phyloP scores from a whole-genome alignment of 1,140 invertebrate species.

The Leptonema lineaticorne region DNA sequence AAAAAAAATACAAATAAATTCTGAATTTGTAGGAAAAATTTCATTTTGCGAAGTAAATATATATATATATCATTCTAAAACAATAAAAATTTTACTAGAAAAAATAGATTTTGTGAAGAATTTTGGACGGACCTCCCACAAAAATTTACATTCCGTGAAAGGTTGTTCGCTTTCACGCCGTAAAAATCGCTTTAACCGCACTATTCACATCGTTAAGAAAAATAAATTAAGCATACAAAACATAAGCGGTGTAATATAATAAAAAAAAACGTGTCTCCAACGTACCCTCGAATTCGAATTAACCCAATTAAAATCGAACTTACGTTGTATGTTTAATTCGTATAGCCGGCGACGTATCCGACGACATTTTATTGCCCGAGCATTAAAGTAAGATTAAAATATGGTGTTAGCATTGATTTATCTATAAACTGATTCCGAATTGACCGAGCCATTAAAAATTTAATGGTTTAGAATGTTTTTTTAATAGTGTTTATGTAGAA shows the following conservation, averaged over 20 bases:
- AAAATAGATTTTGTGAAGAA: no score
- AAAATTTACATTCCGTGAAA: background rate
- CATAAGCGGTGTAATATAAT: no score
- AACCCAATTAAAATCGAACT: slow-evolving; percentile 19
- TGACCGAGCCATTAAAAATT: slow-evolving; percentile 23
- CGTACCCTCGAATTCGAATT: slow-evolving; percentile 1
- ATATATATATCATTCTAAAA: no score
- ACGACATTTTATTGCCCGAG: slow-evolving; percentile 28
- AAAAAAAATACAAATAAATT: no score
- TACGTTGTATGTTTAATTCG: background rate
- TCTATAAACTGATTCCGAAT: slow-evolving; percentile 32
- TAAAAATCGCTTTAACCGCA: background rate
- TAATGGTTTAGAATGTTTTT: slow-evolving; percentile 28
- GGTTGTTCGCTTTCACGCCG: background rate
- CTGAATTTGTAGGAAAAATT: no score
- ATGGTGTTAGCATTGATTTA: slow-evolving; percentile 35
- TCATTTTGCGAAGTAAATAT: no score
- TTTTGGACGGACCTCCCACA: no score
- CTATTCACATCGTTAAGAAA: slow-evolving; percentile 2
- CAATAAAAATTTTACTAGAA: no score
- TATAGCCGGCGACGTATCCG: background rate
- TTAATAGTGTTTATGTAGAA: slow-evolving; percentile 29
- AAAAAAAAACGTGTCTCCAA: no score
- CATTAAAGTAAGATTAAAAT: slow-evolving; percentile 32
- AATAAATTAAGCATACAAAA: no score